These are phyloP conservation scores for Struthio camelus DNA, from an alignment of 2,113 vertebrate genomes.

Conservation along the genomic window DNA sequence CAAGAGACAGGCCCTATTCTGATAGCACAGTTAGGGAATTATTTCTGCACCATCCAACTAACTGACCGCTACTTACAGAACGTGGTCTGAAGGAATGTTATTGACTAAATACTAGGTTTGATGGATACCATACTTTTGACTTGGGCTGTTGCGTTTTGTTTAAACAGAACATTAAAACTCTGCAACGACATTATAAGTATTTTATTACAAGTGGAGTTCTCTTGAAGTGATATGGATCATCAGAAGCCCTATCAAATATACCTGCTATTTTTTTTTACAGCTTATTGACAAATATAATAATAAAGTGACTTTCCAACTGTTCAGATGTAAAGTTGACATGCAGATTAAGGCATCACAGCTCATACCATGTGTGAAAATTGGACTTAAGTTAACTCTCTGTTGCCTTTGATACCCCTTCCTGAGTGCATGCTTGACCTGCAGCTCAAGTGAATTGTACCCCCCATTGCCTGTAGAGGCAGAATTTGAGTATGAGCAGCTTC, in stretches of 20 bases:
- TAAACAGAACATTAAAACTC: background rate
- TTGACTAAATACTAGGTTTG: background rate
- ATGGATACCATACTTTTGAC: rapidly evolving
- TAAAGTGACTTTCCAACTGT: background rate
- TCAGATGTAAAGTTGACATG: background rate
- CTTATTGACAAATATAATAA: background rate
- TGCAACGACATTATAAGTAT: background rate
- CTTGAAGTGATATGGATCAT: background rate
- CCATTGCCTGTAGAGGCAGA: background rate
- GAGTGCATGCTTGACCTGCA: background rate
- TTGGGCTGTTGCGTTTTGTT: background rate
- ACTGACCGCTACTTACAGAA: background rate
- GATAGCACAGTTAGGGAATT: background rate
- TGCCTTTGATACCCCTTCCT: background rate
- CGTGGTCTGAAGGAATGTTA: background rate
- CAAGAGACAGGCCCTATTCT: background rate
- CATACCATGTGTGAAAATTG: background rate
- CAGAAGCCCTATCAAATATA: background rate
- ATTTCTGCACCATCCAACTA: background rate
- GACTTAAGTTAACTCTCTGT: background rate
- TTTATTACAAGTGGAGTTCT: background rate
- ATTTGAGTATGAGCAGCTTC: background rate
- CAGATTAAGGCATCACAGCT: background rate
- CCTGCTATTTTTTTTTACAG: background rate
- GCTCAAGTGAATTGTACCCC: background rate